A percentile compares a stretch with the other conserved stretches of the same genome.
Evolutionary conservation across 2,797 vertebrate genomes (phyloP).

Genomic region (Eutrigla gurnardus): DNA sequence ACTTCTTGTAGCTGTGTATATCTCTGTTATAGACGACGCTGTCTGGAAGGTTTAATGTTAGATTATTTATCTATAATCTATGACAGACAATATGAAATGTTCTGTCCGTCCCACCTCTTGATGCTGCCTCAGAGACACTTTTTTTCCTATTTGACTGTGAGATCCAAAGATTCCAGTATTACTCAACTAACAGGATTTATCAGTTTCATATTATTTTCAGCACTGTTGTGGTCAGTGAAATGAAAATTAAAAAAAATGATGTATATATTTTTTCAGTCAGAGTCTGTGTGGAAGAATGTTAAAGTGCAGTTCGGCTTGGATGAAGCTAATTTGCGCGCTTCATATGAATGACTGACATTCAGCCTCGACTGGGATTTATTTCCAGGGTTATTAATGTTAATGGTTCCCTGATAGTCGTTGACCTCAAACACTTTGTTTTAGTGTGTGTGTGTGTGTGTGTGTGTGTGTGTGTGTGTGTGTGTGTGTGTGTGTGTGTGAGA

Average conservation of each 20-base stretch:
- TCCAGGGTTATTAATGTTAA: not conserved
- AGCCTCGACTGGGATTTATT: not conserved
- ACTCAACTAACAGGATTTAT: not conserved
- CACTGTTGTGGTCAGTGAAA: not conserved
- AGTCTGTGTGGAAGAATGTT: not conserved
- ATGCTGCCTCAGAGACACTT: constrained; percentile 1
- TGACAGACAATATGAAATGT: not conserved
- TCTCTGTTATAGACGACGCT: constrained; percentile 18
- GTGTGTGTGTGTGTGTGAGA: constrained; percentile 11
- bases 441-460: constrained; percentile 11
- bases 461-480: constrained; percentile 15
- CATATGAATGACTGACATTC: not conserved
- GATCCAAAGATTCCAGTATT: not conserved
- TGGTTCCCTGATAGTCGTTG: not conserved
- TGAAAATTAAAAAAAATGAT: not conserved
- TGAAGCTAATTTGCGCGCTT: not conserved
- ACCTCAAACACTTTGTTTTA: not conserved
- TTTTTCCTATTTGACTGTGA: not conserved
- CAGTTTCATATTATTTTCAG: not conserved
- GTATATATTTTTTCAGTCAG: not conserved
- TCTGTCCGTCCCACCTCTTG: not conserved
- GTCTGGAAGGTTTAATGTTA: not conserved
- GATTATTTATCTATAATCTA: constrained; percentile 9
- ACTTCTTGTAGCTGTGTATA: constrained; percentile 24
- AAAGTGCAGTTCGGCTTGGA: not conserved